A percentile compares a stretch with the other conserved stretches of the same genome.
Conservation (phyloP, 2,113 vertebrate species). For the Sardina pilchardus region DNA sequence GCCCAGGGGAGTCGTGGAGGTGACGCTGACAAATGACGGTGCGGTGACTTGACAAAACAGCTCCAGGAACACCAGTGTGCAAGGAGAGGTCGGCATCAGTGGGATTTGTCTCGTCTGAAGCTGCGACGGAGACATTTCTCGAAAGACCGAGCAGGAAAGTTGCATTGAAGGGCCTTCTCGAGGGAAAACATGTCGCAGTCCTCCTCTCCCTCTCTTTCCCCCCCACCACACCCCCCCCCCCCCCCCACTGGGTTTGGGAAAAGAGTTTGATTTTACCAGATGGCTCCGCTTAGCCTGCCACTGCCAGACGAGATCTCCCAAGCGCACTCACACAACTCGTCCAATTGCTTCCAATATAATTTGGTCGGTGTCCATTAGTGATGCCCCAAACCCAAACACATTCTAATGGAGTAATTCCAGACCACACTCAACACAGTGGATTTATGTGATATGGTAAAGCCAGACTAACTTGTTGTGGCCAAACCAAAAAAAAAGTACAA, state of each 20-base stretch:
- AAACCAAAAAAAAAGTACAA: neutral
- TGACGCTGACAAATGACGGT: neutral
- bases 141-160: slow-evolving; percentile 14
- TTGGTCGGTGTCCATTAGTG: neutral
- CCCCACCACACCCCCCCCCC: neutral
- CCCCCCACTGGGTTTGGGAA: neutral
- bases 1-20: neutral
- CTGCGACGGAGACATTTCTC: slow-evolving; percentile 6
- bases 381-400: neutral
- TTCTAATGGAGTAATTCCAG: neutral
- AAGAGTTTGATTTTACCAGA: slow-evolving; percentile 2
- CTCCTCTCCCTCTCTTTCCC: neutral
- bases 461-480: neutral
- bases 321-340: neutral
- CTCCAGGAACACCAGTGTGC: neutral
- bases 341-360: neutral
- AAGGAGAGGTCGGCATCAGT: slow-evolving; percentile 10
- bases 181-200: neutral
- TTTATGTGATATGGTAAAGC: neutral
- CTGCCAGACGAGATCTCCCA: neutral
- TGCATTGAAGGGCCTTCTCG: neutral
- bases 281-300: neutral
- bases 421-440: neutral
- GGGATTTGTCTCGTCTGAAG: slow-evolving; percentile 10
- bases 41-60: slow-evolving; percentile 9